These are phyloP conservation scores for Puma concolor DNA, from an alignment of 2,113 vertebrate species.

Conservation along the genomic window DNA sequence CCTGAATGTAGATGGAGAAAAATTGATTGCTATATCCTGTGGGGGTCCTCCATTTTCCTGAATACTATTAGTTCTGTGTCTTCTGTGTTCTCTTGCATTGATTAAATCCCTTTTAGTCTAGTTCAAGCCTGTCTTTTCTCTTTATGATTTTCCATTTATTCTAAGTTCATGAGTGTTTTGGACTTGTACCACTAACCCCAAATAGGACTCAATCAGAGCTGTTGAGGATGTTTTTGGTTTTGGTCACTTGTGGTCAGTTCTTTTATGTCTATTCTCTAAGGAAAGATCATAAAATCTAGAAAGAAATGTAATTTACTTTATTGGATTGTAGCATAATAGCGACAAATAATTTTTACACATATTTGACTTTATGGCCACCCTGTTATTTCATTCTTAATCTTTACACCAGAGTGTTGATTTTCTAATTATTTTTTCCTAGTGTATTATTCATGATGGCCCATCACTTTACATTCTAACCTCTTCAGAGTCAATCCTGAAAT, in stretches of 20 bases:
- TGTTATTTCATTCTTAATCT: slow-evolving; percentile 48
- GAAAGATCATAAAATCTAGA: background rate
- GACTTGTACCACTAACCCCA: background rate
- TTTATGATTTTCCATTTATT: slow-evolving; percentile 36
- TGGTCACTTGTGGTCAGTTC: background rate
- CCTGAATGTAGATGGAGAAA: background rate
- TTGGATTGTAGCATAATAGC: background rate
- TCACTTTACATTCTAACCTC: background rate
- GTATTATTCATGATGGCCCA: background rate
- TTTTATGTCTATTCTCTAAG: background rate
- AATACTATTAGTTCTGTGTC: background rate
- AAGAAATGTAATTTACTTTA: background rate
- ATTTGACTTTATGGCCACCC: background rate
- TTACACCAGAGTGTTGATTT: background rate
- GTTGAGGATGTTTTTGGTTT: slow-evolving; percentile 1
- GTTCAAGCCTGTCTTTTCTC: background rate
- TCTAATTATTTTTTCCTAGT: slow-evolving; percentile 17
- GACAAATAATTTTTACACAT: background rate
- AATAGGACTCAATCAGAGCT: background rate
- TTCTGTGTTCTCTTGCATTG: background rate
- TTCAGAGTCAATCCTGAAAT: background rate
- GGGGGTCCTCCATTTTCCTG: background rate
- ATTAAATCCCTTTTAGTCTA: slow-evolving; percentile 36
- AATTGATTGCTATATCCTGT: background rate
- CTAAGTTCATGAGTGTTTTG: background rate